phyloP scores from a whole-genome alignment of 2,797 vertebrate genomes.

The Tadarida brasiliensis region DNA sequence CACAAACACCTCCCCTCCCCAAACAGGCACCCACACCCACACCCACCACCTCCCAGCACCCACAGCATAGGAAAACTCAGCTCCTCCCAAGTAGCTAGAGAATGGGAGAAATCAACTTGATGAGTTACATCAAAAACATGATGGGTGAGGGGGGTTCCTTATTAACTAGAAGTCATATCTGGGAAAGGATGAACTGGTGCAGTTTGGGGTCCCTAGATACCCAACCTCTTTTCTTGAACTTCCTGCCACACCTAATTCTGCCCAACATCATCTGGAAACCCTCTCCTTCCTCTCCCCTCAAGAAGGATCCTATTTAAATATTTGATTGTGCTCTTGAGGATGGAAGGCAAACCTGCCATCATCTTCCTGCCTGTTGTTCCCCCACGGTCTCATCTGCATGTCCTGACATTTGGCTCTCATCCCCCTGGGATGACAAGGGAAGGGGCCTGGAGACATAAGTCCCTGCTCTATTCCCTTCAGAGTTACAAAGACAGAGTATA shows the following conservation, averaged over 20 bases:
- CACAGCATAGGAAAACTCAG: slow-evolving; percentile 78
- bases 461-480: slow-evolving; percentile 44
- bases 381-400: slow-evolving; percentile 87
- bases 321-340: slow-evolving; percentile 87
- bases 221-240: slow-evolving; percentile 42
- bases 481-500: slow-evolving; percentile 57
- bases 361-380: slow-evolving; percentile 81
- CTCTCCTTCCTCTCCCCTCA: slow-evolving; percentile 42
- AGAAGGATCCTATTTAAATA: slow-evolving; percentile 87
- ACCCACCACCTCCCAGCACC: slow-evolving; percentile 81
- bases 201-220: not conserved
- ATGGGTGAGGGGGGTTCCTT: slow-evolving; percentile 69
- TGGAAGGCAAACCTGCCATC: slow-evolving; percentile 85
- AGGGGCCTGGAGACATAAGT: slow-evolving; percentile 70
- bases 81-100: slow-evolving; percentile 77
- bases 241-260: slow-evolving; percentile 64
- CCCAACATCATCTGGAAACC: slow-evolving; percentile 60
- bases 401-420: slow-evolving; percentile 84
- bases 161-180: slow-evolving; percentile 57
- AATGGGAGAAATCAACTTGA: slow-evolving; percentile 72
- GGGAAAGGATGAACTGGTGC: slow-evolving; percentile 13
- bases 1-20: slow-evolving; percentile 85
- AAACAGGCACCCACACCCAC: slow-evolving; percentile 85
- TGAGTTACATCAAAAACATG: slow-evolving; percentile 74
- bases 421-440: slow-evolving; percentile 73